Evolutionary conservation across 2,888 invertebrate species (phyloP).

Genomic region (Archips crataeganus): DNA sequence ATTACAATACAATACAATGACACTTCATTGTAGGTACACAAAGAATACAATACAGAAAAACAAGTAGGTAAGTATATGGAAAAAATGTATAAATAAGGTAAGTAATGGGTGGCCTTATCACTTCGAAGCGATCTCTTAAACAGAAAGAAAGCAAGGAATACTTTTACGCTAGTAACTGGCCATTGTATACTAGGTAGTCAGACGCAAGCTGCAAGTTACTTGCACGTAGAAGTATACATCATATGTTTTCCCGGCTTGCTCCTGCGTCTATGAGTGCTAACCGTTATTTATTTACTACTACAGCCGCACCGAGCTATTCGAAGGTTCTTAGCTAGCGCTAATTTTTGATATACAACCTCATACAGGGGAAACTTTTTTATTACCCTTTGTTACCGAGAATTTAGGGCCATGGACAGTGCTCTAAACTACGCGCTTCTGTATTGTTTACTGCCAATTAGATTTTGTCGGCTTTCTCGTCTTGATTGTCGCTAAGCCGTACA

Average conservation of each 20-base stretch:
- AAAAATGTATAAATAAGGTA: too few species aligned
- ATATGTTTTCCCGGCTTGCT: neutral
- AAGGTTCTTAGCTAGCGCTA: conserved; percentile 25
- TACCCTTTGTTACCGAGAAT: conserved; percentile 6
- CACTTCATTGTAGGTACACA: too few species aligned
- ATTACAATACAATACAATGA: too few species aligned
- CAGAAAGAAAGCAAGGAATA: neutral
- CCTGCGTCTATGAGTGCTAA: conserved; percentile 41
- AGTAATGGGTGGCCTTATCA: too few species aligned
- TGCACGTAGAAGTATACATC: neutral
- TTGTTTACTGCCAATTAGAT: conserved; percentile 24
- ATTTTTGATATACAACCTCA: conserved; percentile 18
- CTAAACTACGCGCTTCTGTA: conserved; percentile 1
- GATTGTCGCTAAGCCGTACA: conserved; percentile 24
- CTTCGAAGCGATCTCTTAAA: too few species aligned
- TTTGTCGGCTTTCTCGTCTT: conserved; percentile 17
- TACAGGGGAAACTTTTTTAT: conserved; percentile 23
- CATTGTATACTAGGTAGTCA: neutral
- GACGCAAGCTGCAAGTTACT: neutral
- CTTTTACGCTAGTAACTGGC: neutral
- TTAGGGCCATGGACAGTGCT: neutral
- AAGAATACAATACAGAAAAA: too few species aligned
- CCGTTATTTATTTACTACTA: conserved; percentile 56
- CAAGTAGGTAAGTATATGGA: too few species aligned
- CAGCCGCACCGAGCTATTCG: conserved; percentile 49